These are phyloP conservation scores for Drosophila ironensis DNA, from an alignment of 1,140 invertebrate species.

Conservation along the genomic window DNA sequence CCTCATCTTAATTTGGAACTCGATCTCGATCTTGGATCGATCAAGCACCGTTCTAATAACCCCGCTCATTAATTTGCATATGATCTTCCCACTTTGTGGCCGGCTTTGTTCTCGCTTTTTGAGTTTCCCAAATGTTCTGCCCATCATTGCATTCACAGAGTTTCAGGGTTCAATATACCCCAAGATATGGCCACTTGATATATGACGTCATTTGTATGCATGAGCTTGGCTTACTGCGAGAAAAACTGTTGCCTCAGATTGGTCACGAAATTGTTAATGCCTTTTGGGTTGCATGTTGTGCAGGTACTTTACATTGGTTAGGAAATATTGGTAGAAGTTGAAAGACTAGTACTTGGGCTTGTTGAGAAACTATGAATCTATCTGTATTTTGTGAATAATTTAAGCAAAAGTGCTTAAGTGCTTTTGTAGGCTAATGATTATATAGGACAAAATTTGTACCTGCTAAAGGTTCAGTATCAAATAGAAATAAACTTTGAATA, in stretches of 20 bases:
- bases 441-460: too few relatives aligned
- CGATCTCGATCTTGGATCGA: constrained; percentile 27
- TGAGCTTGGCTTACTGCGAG: neutral
- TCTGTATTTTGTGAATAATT: too few relatives aligned
- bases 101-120: constrained; percentile 1
- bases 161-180: constrained; percentile 52
- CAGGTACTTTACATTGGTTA: too few relatives aligned
- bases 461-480: too few relatives aligned
- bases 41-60: constrained; percentile 36
- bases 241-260: neutral
- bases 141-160: constrained; percentile 1
- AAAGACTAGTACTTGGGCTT: too few relatives aligned
- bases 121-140: constrained; percentile 12
- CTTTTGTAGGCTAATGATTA: too few relatives aligned
- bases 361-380: too few relatives aligned
- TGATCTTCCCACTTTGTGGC: constrained; percentile 10
- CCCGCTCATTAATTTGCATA: constrained; percentile 40
- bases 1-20: neutral
- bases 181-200: constrained; percentile 12
- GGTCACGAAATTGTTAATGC: too few relatives aligned
- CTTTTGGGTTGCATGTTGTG: too few relatives aligned
- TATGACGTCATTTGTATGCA: constrained; percentile 64
- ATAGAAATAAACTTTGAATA: too few relatives aligned
- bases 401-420: too few relatives aligned
- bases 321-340: too few relatives aligned